These are phyloP conservation scores for Lamellibrachia luymesi DNA, from an alignment of 1,140 invertebrate species.

Conservation along the genomic window DNA sequence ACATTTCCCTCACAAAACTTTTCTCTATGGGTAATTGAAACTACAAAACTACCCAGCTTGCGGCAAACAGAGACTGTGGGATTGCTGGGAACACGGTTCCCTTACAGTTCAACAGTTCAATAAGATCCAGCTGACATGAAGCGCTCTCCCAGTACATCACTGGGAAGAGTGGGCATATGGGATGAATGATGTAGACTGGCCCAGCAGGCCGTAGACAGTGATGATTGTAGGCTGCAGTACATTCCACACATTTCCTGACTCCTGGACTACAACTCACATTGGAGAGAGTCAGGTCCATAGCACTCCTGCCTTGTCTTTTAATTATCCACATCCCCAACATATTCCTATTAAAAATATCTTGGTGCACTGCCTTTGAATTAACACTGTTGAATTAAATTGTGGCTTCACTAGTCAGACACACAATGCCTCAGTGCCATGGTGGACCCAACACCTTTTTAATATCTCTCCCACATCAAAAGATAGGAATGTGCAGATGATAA, in stretches of 20 bases:
- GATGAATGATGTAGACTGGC: neutral
- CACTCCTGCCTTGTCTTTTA: too few species aligned
- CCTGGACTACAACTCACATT: neutral
- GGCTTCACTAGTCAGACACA: neutral
- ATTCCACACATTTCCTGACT: neutral
- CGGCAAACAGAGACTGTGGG: neutral
- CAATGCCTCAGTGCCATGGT: neutral
- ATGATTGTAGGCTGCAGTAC: neutral
- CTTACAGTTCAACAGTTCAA: neutral
- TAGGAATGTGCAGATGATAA: neutral
- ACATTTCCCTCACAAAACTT: neutral
- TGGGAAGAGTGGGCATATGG: neutral
- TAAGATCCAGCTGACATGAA: neutral
- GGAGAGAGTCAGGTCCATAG: neutral
- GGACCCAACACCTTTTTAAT: neutral
- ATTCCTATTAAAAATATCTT: neutral
- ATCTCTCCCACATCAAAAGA: neutral
- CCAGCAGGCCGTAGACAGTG: neutral
- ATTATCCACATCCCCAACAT: neutral
- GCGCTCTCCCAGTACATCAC: neutral
- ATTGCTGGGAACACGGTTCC: neutral
- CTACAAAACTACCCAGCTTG: neutral
- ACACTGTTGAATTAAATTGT: neutral
- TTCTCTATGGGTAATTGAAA: neutral
- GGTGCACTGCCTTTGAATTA: neutral